These are phyloP conservation scores for Phyllopteryx taeniolatus DNA, from an alignment of 2,113 vertebrate genomes.

Conservation along the genomic window DNA sequence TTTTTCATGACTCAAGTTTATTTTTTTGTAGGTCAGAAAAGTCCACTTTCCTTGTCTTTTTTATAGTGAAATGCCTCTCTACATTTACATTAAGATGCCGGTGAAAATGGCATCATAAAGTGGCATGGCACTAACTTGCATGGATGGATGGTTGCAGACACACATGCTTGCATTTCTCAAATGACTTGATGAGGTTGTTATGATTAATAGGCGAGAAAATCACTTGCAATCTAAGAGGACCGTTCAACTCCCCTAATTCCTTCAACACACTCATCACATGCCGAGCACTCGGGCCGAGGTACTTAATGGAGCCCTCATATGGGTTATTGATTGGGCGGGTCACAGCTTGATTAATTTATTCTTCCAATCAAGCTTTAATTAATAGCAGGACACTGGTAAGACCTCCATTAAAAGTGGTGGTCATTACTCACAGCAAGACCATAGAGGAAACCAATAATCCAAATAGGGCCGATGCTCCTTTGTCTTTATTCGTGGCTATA, in stretches of 20 bases:
- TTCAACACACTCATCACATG: constrained; percentile 50
- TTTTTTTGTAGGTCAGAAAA: too few relatives aligned
- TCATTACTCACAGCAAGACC: constrained; percentile 65
- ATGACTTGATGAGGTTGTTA: constrained; percentile 60
- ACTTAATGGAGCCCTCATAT: constrained; percentile 74
- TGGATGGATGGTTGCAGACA: constrained; percentile 20
- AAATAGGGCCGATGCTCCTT: constrained; percentile 44
- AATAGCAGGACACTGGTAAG: constrained; percentile 71
- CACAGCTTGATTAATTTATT: constrained; percentile 76
- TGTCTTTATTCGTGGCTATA: constrained; percentile 18
- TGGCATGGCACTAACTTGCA: constrained; percentile 4
- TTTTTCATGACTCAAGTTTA: too few relatives aligned
- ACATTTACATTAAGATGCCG: too few relatives aligned
- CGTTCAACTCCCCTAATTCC: constrained; percentile 50
- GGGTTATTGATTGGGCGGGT: constrained; percentile 73
- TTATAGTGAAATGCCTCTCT: too few relatives aligned
- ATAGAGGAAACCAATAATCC: constrained; percentile 61
- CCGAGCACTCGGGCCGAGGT: constrained; percentile 43
- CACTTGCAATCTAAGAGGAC: constrained; percentile 57
- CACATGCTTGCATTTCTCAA: constrained; percentile 6
- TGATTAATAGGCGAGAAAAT: constrained; percentile 75
- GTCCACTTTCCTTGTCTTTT: too few relatives aligned
- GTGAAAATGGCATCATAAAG: not conserved
- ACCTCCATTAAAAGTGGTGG: constrained; percentile 64
- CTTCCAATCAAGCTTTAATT: constrained; percentile 79